These are phyloP conservation scores for Thripadectes ignobilis DNA, from an alignment of 2,797 vertebrate species.

Conservation along the genomic window DNA sequence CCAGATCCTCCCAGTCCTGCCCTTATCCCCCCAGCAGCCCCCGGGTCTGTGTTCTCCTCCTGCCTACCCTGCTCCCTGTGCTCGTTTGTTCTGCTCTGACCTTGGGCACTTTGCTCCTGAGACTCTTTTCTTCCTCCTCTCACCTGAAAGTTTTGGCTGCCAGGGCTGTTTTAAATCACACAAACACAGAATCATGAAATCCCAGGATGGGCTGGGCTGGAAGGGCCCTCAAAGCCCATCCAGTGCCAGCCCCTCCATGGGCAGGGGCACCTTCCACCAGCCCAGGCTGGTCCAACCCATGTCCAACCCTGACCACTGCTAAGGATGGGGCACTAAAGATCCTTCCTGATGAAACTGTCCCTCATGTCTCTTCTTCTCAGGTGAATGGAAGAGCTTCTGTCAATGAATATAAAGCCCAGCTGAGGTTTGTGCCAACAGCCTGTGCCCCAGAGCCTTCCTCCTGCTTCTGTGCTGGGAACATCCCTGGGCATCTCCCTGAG, in stretches of 20 bases:
- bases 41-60: background rate
- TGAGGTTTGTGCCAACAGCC: rapidly evolving
- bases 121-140: background rate
- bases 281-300: rapidly evolving
- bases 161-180: background rate
- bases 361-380: background rate
- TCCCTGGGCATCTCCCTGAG: background rate
- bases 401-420: background rate
- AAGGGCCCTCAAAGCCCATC: rapidly evolving
- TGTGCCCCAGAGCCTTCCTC: background rate
- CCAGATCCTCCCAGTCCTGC: background rate
- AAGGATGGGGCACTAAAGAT: background rate
- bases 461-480: background rate
- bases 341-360: background rate
- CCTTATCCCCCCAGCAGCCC: background rate
- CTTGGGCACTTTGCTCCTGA: background rate
- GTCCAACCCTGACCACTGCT: rapidly evolving
- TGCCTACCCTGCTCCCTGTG: background rate
- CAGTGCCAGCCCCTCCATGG: background rate
- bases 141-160: background rate
- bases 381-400: background rate
- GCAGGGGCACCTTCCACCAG: background rate
- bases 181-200: background rate
- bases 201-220: background rate
- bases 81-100: background rate